A percentile compares a stretch with the other conserved stretches of the same genome.
Evolutionary conservation across 2,113 vertebrate species (phyloP).

Genomic region (Phalacrocorax pelagicus): DNA sequence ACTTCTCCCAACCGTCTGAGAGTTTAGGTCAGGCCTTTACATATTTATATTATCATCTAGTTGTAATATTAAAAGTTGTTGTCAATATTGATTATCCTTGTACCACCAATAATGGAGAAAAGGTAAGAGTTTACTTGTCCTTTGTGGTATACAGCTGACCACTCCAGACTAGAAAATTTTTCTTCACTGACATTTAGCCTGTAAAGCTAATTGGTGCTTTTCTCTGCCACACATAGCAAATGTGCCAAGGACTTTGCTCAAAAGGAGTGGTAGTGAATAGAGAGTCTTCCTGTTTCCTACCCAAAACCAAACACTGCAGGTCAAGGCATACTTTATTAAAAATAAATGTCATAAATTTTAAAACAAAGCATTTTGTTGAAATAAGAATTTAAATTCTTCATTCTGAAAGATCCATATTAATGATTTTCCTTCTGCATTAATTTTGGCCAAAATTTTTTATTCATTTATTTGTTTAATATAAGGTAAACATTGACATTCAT

Average conservation of each 20-base stretch:
- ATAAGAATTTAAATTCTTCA: background rate
- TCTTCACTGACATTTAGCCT: background rate
- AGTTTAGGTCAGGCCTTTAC: background rate
- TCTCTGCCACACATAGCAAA: background rate
- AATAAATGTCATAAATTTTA: background rate
- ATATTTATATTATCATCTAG: background rate
- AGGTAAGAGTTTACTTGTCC: background rate
- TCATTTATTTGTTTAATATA: background rate
- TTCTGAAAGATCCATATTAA: background rate
- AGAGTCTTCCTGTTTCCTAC: background rate
- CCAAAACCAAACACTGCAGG: background rate
- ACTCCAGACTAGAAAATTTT: background rate
- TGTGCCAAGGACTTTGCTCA: background rate
- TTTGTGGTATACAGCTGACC: background rate
- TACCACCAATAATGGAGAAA: background rate
- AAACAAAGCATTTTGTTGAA: background rate
- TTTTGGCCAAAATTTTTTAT: background rate
- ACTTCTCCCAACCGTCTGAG: background rate
- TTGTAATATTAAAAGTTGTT: background rate
- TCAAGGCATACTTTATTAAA: background rate
- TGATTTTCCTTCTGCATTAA: background rate
- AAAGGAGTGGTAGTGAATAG: background rate
- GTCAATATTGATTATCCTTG: background rate
- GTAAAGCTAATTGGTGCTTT: background rate
- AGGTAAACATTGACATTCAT: background rate